Percentiles rank a stretch among this genome's conserved stretches.
Conservation (phyloP, 2,888 invertebrate genomes). For the Drosophila picticornis region DNA sequence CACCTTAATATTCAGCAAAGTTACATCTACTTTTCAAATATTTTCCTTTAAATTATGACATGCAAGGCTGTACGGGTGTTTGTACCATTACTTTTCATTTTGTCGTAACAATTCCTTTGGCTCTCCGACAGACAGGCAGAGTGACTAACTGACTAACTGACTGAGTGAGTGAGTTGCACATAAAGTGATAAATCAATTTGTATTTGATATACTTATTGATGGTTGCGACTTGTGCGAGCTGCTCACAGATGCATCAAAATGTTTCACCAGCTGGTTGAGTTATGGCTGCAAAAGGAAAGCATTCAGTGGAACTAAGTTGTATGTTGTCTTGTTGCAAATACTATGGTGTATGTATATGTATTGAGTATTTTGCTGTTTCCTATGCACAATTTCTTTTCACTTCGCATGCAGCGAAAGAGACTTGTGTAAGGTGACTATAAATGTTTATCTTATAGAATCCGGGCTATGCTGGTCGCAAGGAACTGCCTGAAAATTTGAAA, state of each 20-base stretch:
- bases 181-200: conserved; percentile 65
- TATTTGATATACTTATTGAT: conserved; percentile 62
- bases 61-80: neutral
- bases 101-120: conserved; percentile 11
- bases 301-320: conserved; percentile 1
- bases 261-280: conserved; percentile 13
- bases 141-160: conserved; percentile 12
- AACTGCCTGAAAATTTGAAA: conserved; percentile 98
- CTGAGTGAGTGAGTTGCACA: conserved; percentile 19
- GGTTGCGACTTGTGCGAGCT: conserved; percentile 35
- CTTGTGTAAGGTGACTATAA: conserved; percentile 18
- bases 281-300: neutral
- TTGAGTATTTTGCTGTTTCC: neutral
- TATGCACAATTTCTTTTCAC: conserved; percentile 40
- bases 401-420: conserved; percentile 7
- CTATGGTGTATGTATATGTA: neutral
- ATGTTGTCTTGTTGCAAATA: neutral
- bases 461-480: conserved; percentile 98
- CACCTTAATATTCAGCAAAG: conserved; percentile 2
- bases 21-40: conserved; percentile 13
- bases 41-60: conserved; percentile 29
- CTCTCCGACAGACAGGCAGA: conserved; percentile 1
- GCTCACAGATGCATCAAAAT: conserved; percentile 54
- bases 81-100: neutral
- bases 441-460: conserved; percentile 90